A percentile compares a stretch with the other conserved stretches of the same genome.
These are phyloP conservation scores for Papilio elwesi DNA, from an alignment of 2,888 invertebrate genomes.

Conservation along the genomic window DNA sequence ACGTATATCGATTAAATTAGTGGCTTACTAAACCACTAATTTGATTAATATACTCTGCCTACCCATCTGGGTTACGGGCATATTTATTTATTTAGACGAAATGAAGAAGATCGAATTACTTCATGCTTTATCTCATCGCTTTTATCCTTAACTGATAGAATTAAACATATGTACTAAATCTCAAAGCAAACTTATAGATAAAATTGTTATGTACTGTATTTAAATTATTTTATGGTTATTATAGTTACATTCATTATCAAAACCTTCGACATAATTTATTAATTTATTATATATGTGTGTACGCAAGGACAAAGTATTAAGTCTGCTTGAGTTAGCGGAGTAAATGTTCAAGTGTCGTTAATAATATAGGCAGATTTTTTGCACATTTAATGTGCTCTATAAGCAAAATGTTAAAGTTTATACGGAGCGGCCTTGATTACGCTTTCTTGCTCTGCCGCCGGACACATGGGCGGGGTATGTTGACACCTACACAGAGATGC, in stretches of 20 bases:
- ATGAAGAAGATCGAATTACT: too few relatives aligned
- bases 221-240: background rate
- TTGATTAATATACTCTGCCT: too few relatives aligned
- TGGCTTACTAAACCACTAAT: too few relatives aligned
- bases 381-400: constrained; percentile 50
- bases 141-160: too few relatives aligned
- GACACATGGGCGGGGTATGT: constrained; percentile 59
- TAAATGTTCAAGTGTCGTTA: constrained; percentile 46
- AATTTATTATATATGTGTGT: background rate
- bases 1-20: too few relatives aligned
- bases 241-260: background rate
- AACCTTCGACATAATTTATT: constrained; percentile 21
- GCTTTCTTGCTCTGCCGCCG: constrained; percentile 65
- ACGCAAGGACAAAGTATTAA: constrained; percentile 31
- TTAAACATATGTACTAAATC: too few relatives aligned
- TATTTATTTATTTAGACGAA: too few relatives aligned
- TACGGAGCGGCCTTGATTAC: constrained; percentile 62
- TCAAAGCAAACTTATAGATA: too few relatives aligned
- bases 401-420: constrained; percentile 74
- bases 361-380: constrained; percentile 56
- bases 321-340: constrained; percentile 38
- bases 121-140: too few relatives aligned
- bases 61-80: too few relatives aligned
- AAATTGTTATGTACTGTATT: background rate
- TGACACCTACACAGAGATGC: constrained; percentile 52